Base-by-base conservation (phyloP, 2,888 invertebrate species). In the Dicyrtomina minuta region DNA sequence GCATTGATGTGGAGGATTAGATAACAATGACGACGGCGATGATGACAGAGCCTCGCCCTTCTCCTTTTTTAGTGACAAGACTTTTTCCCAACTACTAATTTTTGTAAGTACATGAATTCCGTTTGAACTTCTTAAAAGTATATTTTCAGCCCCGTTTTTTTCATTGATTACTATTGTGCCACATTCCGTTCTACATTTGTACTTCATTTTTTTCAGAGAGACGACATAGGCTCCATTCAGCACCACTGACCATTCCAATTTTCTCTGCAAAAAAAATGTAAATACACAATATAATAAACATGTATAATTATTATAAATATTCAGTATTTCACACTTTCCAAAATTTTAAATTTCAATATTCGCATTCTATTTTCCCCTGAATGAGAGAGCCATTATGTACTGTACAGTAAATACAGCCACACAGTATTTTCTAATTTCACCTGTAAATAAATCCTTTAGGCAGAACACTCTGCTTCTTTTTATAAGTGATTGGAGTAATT, bases 11-110 rank as follows among this genome's bases (percentile, higher is more conserved):
- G 3, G 8, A 33, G 33, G 33, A 41, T 59, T 59, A 59, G 59
- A 59, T 59, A 59, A 59, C 59, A 59, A 59, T 59, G 17, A 17
- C 3, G 20, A n/a, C n/a, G 15, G 58, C 13, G 10, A 8, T 41
- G 8, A 41, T 13, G 13, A 41, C n/a, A n/a, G n/a, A n/a, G 41
- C 59, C 59, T 59, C 59, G 59, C 59, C 59, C 59, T 59, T 59
- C 59, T 59, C 59, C 59, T 59, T 59, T 41, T 59, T 41, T 27
- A 59, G 59, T 41, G 41, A 20, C 59, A 41, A 56, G 4, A 26
- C 26, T 56, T 8, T 13, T 33, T 8, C 56, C 26, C 56, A 26
- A 10, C 33, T 56, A 26, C 27, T 56, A n/a, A 13, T 33, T 26
- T 27, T 26, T 56, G 6, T 27, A 27, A 56, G 27, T 56, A 13